Base-by-base conservation (phyloP, 2,888 invertebrate genomes). In the Tinea semifulvella region DNA sequence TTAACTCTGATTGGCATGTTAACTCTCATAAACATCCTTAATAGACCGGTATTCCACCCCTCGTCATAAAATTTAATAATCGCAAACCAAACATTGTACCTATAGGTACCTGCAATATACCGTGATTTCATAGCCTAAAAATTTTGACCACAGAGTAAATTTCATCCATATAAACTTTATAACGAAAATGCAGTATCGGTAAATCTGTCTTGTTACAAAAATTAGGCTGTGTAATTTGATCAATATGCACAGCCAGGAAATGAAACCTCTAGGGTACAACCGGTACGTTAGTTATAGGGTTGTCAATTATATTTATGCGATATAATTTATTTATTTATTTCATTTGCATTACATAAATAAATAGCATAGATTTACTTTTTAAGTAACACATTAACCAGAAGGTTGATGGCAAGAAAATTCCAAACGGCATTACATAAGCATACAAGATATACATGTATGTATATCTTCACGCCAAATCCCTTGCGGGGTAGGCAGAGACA, bases 31-130 rank as follows among this genome's bases (percentile, higher is more conserved):
- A 27, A 31, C 31, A 31, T 31, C 31, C 31, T 14, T 31, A 31
- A 31, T 31, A 31, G 31, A 31, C 31, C 22, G 22, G 22, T 8
- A 8, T 22, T 8, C 31, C 31, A 18, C 22, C 40, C 40, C 40
- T 40, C 20, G 40, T 40, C 10, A 40, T 40, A 22, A 14, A 40
- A 40, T 40, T 40, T 40, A 40, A 40, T 40, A 40, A 22, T 36
- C 36, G 22, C 40, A 40, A 40, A 22, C 40, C 40, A 40, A 40
- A 40, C 40, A 40, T 40, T 40, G 17, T 17, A 18, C 8, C 36
- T 22, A 22, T 31, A n/a, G n/a, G n/a, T n/a, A 31, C n/a, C 20
- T 40, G 4, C 22, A 40, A 40, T 22, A 40, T 40, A 22, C 40
- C 40, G 19, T 40, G 40, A 40, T 40, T 40, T 38, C 14, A 35